Base-by-base conservation (phyloP, 2,797 vertebrate genomes). In the Spatula clypeata region DNA sequence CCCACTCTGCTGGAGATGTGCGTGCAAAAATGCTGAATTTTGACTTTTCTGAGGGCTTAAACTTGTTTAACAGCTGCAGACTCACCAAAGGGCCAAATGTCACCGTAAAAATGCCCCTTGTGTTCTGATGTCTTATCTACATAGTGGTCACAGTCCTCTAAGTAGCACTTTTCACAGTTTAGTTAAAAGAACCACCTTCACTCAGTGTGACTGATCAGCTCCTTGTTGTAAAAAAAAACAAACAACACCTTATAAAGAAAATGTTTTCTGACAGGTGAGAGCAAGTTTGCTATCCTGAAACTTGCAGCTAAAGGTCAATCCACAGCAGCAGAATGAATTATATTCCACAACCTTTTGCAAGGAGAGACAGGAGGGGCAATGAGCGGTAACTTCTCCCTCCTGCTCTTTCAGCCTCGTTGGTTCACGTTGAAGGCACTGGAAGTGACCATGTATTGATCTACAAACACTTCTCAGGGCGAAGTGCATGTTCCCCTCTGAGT, bases 361-460 rank as follows among this genome's bases (percentile, higher is more conserved):
- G 34, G 26, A 70, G 31, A 80, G 42, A 64, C 7, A 71, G 49
- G 82, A 81, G 53, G 13, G 31, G 29, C 26, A 55, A 58, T 5
- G 6, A 74, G 15, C 8, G 60, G 54, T 31, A 79, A 66, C 26
- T 53, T 51, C 17, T 77, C 29, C 26, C 1, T 1, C 15, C 65
- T 87, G 49, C 53, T 83, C 18, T 62, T 92, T 34, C 53, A 65
- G 38, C 49, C 44, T 65, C 17, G 9, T 15, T 74, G 53, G n/a
- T n/a, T 93, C 29, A 54, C 62, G 29, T 16, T 55, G n/a, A 62
- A 82, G 29, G 15, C 36, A n/a, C 8, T 54, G 3, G 6, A 60
- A 77, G 23, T 0, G 0, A 51, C 13, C 19, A 66, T 2, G 13
- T n/a, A 60, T 2, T 51, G 67, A 88, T 47, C 36, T 65, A 67